phyloP scores from a whole-genome alignment of 2,888 invertebrate genomes.

The Epinotia bilunana region DNA sequence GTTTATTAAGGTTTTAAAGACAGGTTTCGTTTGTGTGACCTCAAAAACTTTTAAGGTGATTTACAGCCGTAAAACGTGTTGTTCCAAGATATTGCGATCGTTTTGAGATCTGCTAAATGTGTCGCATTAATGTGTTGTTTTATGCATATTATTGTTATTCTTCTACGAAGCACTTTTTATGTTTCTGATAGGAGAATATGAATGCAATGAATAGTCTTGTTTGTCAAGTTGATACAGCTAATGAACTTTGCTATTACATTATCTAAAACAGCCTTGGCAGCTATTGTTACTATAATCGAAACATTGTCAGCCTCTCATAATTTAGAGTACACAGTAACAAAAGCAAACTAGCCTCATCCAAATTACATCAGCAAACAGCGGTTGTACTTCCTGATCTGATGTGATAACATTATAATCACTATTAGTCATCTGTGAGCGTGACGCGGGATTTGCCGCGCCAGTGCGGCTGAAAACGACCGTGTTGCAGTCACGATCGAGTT shows the following conservation, averaged over 20 bases:
- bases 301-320: background rate
- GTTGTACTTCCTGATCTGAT: background rate
- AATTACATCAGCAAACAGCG: background rate
- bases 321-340: background rate
- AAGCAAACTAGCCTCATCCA: background rate
- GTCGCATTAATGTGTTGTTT: background rate
- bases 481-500: background rate
- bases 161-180: background rate
- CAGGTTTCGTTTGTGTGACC: constrained; percentile 30
- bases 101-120: background rate
- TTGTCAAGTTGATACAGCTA: constrained; percentile 5
- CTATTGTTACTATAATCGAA: background rate
- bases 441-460: constrained; percentile 29
- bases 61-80: constrained; percentile 30
- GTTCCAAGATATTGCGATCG: background rate
- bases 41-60: constrained; percentile 26
- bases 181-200: background rate
- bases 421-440: constrained; percentile 21
- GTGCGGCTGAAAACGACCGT: constrained; percentile 25
- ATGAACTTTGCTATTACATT: constrained; percentile 9
- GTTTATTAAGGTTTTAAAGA: constrained; percentile 27
- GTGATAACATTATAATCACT: background rate
- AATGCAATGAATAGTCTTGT: background rate
- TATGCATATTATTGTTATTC: background rate
- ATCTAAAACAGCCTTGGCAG: background rate